These are phyloP conservation scores for Peromyscus melanophrys DNA, from an alignment of 2,797 vertebrate genomes.

Conservation along the genomic window DNA sequence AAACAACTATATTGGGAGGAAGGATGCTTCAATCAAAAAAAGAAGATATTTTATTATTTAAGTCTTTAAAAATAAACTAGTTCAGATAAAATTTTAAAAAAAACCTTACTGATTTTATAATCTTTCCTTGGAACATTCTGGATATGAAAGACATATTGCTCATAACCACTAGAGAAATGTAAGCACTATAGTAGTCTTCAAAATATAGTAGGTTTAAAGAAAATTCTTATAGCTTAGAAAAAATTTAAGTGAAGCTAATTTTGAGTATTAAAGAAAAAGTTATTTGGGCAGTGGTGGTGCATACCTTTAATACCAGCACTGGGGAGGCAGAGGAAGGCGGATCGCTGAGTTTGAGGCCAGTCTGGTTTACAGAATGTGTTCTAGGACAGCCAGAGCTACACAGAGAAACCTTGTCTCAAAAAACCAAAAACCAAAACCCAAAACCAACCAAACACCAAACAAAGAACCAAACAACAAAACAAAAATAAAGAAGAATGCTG, in stretches of 20 bases:
- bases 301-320: not conserved
- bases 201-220: not conserved
- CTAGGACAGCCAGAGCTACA: not conserved
- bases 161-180: not conserved
- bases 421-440: not conserved
- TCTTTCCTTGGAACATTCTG: not conserved
- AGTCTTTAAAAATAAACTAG: not conserved
- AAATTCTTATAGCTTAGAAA: not conserved
- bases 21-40: not conserved
- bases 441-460: not conserved
- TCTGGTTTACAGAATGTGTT: not conserved
- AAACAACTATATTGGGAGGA: not conserved
- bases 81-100: not conserved
- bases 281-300: not conserved
- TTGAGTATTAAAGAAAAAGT: not conserved
- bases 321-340: not conserved
- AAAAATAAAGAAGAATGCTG: not conserved
- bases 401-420: not conserved
- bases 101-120: not conserved
- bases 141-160: not conserved
- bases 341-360: not conserved
- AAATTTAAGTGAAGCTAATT: conserved; percentile 6
- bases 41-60: not conserved
- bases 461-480: not conserved
- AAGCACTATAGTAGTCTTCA: not conserved